A percentile compares a stretch with the other conserved stretches of the same genome.
Conservation (phyloP, 2,113 vertebrate species). For the Nipponia nippon region DNA sequence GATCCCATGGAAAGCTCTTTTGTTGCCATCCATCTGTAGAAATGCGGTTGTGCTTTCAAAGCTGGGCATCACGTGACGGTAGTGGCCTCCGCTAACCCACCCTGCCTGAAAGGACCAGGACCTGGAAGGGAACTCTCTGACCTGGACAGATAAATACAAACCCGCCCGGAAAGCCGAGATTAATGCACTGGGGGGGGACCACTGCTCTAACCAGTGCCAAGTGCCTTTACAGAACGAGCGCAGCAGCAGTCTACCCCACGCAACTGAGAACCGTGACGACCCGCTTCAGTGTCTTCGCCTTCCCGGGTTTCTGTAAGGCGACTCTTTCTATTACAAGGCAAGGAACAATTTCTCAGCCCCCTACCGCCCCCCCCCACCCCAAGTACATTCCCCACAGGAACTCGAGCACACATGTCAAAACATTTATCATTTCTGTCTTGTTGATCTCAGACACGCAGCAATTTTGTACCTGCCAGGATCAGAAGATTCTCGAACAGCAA, state of each 20-base stretch:
- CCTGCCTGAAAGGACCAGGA: neutral
- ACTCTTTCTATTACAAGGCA: neutral
- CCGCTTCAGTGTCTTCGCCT: neutral
- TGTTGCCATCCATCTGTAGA: neutral
- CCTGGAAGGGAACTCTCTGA: neutral
- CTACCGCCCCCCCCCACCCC: too few species aligned
- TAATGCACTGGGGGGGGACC: neutral
- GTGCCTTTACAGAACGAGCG: neutral
- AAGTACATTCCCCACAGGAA: neutral
- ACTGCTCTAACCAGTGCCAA: neutral
- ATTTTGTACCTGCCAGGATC: neutral
- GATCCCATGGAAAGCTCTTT: neutral
- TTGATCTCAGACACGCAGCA: neutral
- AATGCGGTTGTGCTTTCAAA: neutral
- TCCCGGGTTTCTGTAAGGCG: neutral
- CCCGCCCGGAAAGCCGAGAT: neutral
- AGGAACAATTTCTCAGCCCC: neutral
- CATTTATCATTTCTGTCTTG: neutral
- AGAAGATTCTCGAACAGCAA: neutral
- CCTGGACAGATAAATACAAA: neutral
- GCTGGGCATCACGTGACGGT: fast-evolving
- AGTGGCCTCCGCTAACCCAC: neutral
- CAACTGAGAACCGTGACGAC: fast-evolving
- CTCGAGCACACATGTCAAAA: neutral
- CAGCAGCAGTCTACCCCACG: neutral